Conservation (phyloP, 2,888 invertebrate genomes). For the Thymelicus sylvestris region DNA sequence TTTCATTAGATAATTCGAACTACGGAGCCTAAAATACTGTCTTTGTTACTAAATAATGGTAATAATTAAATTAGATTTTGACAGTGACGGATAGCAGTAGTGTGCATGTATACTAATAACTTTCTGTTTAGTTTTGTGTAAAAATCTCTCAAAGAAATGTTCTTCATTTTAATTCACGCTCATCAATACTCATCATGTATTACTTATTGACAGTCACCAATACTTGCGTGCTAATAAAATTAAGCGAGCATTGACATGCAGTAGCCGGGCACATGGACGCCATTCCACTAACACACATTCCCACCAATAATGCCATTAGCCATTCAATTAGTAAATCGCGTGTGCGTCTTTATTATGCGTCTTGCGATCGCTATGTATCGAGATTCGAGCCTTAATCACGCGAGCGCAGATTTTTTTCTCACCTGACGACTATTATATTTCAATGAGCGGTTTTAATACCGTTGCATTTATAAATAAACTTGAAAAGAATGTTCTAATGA, state of each 20-base stretch:
- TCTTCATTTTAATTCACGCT: no score
- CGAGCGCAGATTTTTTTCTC: no score
- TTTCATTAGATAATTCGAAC: not conserved
- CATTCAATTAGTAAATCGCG: constrained; percentile 5
- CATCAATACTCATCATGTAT: no score
- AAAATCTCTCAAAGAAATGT: no score
- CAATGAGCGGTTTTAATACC: not conserved
- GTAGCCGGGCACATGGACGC: not conserved
- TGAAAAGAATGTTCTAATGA: not conserved
- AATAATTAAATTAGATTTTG: no score
- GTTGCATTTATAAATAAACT: not conserved
- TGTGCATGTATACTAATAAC: no score
- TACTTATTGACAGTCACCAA: not conserved
- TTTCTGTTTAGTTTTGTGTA: no score
- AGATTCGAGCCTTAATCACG: no score
- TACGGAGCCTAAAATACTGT: not conserved
- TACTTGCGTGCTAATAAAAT: not conserved
- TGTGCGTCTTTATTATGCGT: not conserved
- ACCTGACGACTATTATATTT: not conserved
- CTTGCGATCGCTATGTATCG: no score
- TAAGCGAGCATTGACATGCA: constrained; percentile 9
- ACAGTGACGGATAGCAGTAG: no score
- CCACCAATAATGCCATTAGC: constrained; percentile 1
- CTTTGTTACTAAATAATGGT: no score
- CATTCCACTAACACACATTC: constrained; percentile 16